phyloP scores from a whole-genome alignment of 2,113 vertebrate species.

The Corythaixoides concolor region DNA sequence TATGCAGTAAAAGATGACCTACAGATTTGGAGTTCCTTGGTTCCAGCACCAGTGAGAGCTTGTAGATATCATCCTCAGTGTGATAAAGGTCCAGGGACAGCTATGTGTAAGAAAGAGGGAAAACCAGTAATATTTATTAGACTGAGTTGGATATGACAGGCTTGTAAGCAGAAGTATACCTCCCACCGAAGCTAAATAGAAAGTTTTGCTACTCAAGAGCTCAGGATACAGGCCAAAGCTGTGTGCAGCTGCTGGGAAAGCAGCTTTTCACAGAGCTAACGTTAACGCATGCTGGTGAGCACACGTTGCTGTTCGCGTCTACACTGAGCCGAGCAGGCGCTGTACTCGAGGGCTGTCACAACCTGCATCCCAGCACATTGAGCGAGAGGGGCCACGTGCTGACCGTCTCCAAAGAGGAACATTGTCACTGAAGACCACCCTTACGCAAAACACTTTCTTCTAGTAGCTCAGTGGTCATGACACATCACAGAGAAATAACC shows the following conservation, averaged over 20 bases:
- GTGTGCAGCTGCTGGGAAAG: background rate
- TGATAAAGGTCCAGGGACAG: slow-evolving; percentile 97
- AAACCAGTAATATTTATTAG: background rate
- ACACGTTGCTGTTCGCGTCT: fast-evolving
- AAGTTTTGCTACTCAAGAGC: background rate
- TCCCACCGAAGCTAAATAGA: background rate
- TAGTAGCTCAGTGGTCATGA: background rate
- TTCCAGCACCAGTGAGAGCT: slow-evolving; percentile 92
- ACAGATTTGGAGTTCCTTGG: slow-evolving; percentile 92
- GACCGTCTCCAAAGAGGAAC: background rate
- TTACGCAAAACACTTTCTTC: background rate
- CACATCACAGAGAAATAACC: background rate
- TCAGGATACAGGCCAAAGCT: fast-evolving
- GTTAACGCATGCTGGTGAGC: background rate
- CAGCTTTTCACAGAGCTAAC: background rate
- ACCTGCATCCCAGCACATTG: fast-evolving
- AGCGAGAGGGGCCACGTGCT: background rate
- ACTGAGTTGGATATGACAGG: background rate
- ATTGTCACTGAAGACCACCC: background rate
- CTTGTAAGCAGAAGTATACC: background rate
- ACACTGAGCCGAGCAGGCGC: background rate
- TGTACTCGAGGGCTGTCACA: background rate
- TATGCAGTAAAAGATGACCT: background rate
- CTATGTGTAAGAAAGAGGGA: slow-evolving; percentile 68
- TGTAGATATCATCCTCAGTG: slow-evolving; percentile 97